These are phyloP conservation scores for Geotrypetes seraphini DNA, from an alignment of 2,797 vertebrate genomes.

Conservation along the genomic window DNA sequence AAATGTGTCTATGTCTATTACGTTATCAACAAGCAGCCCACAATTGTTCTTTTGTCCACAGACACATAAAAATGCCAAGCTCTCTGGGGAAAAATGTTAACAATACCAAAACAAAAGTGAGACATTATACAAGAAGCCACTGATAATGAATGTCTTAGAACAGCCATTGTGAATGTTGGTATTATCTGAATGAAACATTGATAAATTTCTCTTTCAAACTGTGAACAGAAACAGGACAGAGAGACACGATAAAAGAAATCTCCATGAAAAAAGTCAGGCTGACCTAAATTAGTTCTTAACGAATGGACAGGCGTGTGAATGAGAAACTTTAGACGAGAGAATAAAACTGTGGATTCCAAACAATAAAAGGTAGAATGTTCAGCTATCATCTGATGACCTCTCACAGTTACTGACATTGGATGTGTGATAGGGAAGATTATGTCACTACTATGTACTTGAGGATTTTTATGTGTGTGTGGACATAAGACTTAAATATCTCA, in stretches of 20 bases:
- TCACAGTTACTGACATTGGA: conserved; percentile 17
- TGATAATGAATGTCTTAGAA: conserved; percentile 4
- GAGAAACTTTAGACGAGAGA: conserved; percentile 1
- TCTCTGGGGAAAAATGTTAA: not conserved
- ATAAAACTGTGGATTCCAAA: not conserved
- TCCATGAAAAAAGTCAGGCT: not conserved
- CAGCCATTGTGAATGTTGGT: not conserved
- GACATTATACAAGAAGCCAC: not conserved
- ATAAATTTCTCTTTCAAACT: not conserved
- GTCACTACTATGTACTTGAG: not conserved
- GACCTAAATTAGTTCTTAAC: conserved; percentile 8
- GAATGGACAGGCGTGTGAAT: not conserved
- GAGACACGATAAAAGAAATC: not conserved
- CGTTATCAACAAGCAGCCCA: not conserved
- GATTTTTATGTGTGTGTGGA: too few relatives aligned
- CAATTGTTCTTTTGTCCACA: not conserved
- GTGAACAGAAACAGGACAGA: not conserved
- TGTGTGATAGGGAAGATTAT: not conserved
- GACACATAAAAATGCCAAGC: not conserved
- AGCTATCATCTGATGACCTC: conserved; percentile 7
- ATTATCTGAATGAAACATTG: not conserved
- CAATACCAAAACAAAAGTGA: not conserved
- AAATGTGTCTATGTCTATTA: not conserved
- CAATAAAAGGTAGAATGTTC: not conserved
- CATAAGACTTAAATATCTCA: too few relatives aligned